Percentiles rank a stretch among this genome's conserved stretches.
Conservation (phyloP, 2,797 vertebrate genomes). For the Epinephelus malabaricus region DNA sequence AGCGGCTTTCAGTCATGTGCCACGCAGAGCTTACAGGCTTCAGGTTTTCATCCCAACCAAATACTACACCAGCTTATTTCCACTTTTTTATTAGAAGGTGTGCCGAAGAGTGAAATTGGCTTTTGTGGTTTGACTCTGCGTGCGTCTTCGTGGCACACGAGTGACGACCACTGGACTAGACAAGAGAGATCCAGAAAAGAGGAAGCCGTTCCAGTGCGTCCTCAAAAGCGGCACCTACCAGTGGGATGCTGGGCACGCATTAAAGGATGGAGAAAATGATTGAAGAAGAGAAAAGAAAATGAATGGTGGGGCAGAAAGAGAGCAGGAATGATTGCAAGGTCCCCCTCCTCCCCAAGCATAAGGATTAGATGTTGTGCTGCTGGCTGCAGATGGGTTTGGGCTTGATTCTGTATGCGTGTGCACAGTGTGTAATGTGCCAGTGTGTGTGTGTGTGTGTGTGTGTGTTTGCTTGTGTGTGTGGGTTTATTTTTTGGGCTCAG, state of each 20-base stretch:
- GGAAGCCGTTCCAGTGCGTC: slow-evolving; percentile 15
- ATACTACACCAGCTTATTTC: slow-evolving; percentile 35
- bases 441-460: slow-evolving; percentile 33
- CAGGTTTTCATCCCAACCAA: slow-evolving; percentile 39
- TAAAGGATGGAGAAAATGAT: slow-evolving; percentile 54
- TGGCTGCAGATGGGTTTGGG: slow-evolving; percentile 77
- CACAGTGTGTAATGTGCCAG: slow-evolving; percentile 48
- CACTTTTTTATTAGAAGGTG: slow-evolving; percentile 18
- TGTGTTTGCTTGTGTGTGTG: slow-evolving; percentile 37
- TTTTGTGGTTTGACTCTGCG: background rate
- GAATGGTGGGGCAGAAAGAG: slow-evolving; percentile 61
- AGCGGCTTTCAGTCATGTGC: slow-evolving; percentile 51
- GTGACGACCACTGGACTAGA: slow-evolving; percentile 28
- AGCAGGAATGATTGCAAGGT: slow-evolving; percentile 55
- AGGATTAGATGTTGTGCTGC: slow-evolving; percentile 80
- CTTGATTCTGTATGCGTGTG: slow-evolving; percentile 63
- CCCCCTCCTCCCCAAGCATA: slow-evolving; percentile 62
- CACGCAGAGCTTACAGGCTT: slow-evolving; percentile 36
- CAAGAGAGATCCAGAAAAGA: slow-evolving; percentile 33
- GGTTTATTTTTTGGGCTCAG: slow-evolving; percentile 63
- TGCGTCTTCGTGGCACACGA: slow-evolving; percentile 4
- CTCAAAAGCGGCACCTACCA: slow-evolving; percentile 43
- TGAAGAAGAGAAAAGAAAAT: slow-evolving; percentile 58
- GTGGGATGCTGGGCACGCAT: slow-evolving; percentile 42
- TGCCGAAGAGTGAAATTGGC: slow-evolving; percentile 36